phyloP scores from a whole-genome alignment of 2,113 vertebrate species.

The Barnardius zonarius region DNA sequence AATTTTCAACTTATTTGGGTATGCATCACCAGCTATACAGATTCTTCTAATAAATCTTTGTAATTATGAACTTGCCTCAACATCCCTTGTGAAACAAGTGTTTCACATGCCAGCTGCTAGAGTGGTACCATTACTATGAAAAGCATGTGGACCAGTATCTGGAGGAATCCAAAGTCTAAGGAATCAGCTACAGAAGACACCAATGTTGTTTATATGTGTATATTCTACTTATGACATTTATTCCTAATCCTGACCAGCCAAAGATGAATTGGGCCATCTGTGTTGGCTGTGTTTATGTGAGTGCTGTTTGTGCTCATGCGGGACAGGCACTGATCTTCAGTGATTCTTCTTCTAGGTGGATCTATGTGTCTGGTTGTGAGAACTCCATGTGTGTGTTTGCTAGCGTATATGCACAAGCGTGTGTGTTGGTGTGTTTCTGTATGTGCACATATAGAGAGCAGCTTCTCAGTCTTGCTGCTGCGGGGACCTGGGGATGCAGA shows the following conservation, averaged over 20 bases:
- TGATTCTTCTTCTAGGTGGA: neutral
- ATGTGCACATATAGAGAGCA: accelerated
- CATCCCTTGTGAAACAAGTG: neutral
- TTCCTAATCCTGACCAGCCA: neutral
- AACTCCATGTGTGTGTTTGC: neutral
- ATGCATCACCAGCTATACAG: neutral
- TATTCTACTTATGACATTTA: neutral
- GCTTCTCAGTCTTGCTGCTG: neutral
- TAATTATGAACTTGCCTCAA: neutral
- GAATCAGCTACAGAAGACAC: neutral
- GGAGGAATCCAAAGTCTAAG: neutral
- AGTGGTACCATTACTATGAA: neutral
- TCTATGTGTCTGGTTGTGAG: neutral
- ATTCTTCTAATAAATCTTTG: neutral
- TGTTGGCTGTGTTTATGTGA: neutral
- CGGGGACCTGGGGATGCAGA: neutral
- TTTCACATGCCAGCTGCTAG: neutral
- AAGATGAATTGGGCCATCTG: neutral
- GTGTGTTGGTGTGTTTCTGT: neutral
- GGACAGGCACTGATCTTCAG: neutral
- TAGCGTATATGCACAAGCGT: accelerated
- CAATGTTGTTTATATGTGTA: neutral
- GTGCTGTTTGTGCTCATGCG: neutral
- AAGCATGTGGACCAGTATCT: neutral
- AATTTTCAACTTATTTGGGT: neutral